Conservation (phyloP, 2,797 vertebrate genomes). For the Chelon labrosus region DNA sequence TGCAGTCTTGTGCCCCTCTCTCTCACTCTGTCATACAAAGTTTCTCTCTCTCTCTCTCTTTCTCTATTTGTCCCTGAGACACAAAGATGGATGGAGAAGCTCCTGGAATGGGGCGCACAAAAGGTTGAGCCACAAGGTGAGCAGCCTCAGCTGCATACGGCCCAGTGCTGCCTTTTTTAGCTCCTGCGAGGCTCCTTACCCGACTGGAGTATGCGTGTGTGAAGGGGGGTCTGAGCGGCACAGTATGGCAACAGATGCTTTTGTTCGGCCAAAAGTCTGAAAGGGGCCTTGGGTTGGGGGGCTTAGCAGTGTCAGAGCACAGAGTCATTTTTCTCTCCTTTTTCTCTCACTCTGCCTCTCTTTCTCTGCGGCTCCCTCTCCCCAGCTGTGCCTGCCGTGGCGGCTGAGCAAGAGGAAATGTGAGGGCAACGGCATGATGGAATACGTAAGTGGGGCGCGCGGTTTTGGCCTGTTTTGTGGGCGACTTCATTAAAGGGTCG, state of each 20-base stretch:
- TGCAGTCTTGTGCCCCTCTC: conserved; percentile 77
- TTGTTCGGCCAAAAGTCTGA: conserved; percentile 98
- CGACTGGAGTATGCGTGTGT: conserved; percentile 63
- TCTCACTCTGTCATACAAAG: conserved; percentile 70
- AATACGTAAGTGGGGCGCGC: conserved; percentile 97
- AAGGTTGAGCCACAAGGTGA: conserved; percentile 96
- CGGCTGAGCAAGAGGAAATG: conserved; percentile 99
- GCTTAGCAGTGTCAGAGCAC: conserved; percentile 79
- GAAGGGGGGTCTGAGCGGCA: conserved; percentile 89
- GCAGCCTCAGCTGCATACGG: conserved; percentile 86
- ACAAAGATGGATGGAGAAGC: conserved; percentile 98
- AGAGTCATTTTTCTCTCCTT: conserved; percentile 96
- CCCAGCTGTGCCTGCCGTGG: conserved; percentile 96
- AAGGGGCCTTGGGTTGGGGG: conserved; percentile 83
- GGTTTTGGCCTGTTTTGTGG: conserved; percentile 90
- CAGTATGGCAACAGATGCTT: conserved; percentile 99
- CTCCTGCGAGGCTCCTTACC: conserved; percentile 67
- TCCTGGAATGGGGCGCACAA: conserved; percentile 96
- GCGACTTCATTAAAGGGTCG: conserved; percentile 89
- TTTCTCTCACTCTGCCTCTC: conserved; percentile 92
- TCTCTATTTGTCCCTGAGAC: conserved; percentile 88
- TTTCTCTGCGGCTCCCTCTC: conserved; percentile 85
- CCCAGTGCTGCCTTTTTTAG: conserved; percentile 76
- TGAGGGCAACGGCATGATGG: conserved; percentile 99
- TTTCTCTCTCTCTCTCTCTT: conserved; percentile 72